Evolutionary conservation across 1,140 invertebrate species (phyloP).

Genomic region (Bombus confusus): DNA sequence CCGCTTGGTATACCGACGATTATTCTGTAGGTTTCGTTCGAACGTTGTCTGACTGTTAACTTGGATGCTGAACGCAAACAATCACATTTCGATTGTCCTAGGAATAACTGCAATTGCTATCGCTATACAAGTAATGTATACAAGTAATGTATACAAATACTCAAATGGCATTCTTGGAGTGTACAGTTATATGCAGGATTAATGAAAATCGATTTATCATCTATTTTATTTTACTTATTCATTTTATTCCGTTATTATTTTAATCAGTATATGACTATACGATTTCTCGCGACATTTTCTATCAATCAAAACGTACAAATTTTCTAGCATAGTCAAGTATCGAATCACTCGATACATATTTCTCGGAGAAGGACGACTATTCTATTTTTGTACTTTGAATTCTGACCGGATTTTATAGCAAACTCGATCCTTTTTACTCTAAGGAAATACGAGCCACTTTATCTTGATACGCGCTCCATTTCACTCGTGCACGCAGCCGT

Average conservation of each 20-base stretch:
- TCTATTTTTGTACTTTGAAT: conserved; percentile 44
- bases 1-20: background rate
- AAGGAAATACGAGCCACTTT: conserved; percentile 69
- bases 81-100: background rate
- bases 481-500: conserved; percentile 63
- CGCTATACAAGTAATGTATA: background rate
- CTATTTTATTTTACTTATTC: background rate
- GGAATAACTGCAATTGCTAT: background rate
- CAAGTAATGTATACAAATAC: background rate
- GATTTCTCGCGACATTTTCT: background rate
- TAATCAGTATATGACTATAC: background rate
- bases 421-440: conserved; percentile 72
- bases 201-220: background rate
- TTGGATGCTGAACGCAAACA: background rate
- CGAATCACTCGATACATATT: conserved; percentile 19
- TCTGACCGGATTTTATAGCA: conserved; percentile 64
- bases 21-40: background rate
- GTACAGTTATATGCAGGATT: background rate
- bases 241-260: background rate
- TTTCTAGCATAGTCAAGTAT: conserved; percentile 21
- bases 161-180: background rate
- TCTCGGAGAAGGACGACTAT: conserved; percentile 14
- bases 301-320: conserved; percentile 7
- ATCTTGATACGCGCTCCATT: conserved; percentile 71
- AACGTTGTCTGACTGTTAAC: conserved; percentile 16